Base-by-base conservation (phyloP, 2,113 vertebrate species). In the Peromyscus maniculatus region DNA sequence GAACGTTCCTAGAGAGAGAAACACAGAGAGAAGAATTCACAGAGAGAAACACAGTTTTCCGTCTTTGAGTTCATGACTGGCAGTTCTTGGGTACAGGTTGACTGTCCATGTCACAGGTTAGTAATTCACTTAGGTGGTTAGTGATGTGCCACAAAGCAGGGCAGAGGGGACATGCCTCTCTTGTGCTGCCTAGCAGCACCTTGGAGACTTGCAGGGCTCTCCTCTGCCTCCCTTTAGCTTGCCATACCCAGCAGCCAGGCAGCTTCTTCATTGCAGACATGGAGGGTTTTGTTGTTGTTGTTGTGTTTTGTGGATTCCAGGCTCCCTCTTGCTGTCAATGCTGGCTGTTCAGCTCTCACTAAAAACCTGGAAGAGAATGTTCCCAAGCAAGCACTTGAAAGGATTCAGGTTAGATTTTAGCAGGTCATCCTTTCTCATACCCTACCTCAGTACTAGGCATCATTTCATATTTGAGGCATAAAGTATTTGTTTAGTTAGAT, bases 311-410 rank as follows among this genome's bases (percentile, higher is more conserved):
- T 75, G 88, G 82, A 22, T 55, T 87, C 77, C 66, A 49, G 92
- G 92, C 96, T 96, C 84, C 94, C 96, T 93, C 91, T 96, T 94
- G 92, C 95, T 64, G 77, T 83, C 89, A 39, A 17, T 49, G 26
- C 66, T 88, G 80, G 46, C 24, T 77, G 5, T 43, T 92, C n/a
- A 67, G n/a, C 33, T 67, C 55, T 67, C 52, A 36, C 39, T 59
- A 15, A 24, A 87, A 39, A n/a, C 17, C 78, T 43, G 6, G 43
- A 71, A 79, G 21, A 36, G 75, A 64, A 31, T 69, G 64, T 91
- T 90, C 43, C 62, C 17, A 62, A 69, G 33, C 5, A 89, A 92
- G 19, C 46, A 1, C n/a, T n/a, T 31, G 75, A 46, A 33, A 87
- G 57, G 75, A 84, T 71, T 28, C 31, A 39, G 69, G 33, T 69